Conservation (phyloP, 35 echinoderm and acorn worm genomes). For the Ptychodera flava region DNA sequence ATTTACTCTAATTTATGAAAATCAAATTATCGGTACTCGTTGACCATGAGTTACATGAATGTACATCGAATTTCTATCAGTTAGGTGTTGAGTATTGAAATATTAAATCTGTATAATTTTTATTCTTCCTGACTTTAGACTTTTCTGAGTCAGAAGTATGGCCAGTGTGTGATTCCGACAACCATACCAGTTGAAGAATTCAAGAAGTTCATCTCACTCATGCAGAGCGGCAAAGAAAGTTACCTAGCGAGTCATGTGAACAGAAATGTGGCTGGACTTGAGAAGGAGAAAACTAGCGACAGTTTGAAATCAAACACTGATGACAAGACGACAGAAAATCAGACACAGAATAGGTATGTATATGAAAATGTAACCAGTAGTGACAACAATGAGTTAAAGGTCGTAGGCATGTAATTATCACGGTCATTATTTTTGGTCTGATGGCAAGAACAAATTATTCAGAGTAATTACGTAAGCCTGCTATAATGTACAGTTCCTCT, state of each 20-base stretch:
- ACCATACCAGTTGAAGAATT: conserved; percentile 51
- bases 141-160: conserved; percentile 66
- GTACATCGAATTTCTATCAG: too few relatives aligned
- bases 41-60: neutral
- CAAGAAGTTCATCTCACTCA: conserved; percentile 9
- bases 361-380: conserved; percentile 3
- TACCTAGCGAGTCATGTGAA: neutral
- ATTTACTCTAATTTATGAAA: neutral
- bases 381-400: too few relatives aligned
- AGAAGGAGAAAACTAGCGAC: neutral
- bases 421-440: too few relatives aligned
- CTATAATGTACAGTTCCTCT: too few relatives aligned
- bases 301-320: neutral
- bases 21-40: too few relatives aligned
- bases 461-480: too few relatives aligned
- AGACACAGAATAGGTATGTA: too few relatives aligned
- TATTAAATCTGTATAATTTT: neutral
- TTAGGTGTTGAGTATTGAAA: too few relatives aligned
- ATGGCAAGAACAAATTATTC: too few relatives aligned
- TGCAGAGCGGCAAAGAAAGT: conserved; percentile 56
- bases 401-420: too few relatives aligned
- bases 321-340: neutral
- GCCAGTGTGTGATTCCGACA: conserved; percentile 38
- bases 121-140: conserved; percentile 31
- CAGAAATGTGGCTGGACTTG: conserved; percentile 14